phyloP scores from a whole-genome alignment of 2,888 invertebrate species.

The Andrena bicolor region DNA sequence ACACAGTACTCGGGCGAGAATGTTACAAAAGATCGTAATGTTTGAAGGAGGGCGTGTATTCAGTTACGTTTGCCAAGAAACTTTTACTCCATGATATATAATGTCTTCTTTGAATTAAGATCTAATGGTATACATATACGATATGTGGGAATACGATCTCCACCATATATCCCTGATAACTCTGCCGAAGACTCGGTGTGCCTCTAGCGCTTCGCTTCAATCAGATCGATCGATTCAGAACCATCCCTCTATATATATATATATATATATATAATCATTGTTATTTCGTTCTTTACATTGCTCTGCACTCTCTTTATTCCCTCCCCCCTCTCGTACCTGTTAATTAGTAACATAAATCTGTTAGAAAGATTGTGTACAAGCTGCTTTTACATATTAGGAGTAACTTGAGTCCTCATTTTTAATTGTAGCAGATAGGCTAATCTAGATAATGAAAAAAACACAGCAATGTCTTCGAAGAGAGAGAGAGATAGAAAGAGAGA shows the following conservation, averaged over 20 bases:
- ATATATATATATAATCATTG: constrained; percentile 10
- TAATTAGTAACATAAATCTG: constrained; percentile 65
- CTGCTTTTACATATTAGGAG: constrained; percentile 70
- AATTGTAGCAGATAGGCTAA: constrained; percentile 76
- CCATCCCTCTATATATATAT: constrained; percentile 4
- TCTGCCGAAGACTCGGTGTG: constrained; percentile 23
- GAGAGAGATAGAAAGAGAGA: no score
- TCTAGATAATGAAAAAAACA: constrained; percentile 78
- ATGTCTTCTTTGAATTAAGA: constrained; percentile 11
- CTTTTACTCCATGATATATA: constrained; percentile 45
- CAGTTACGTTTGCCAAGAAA: constrained; percentile 41
- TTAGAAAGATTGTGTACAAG: constrained; percentile 74
- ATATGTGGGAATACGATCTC: constrained; percentile 20
- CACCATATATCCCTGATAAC: constrained; percentile 25
- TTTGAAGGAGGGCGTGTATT: constrained; percentile 32
- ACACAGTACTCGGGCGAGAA: constrained; percentile 22
- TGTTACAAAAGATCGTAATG: constrained; percentile 26
- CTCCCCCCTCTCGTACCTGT: constrained; percentile 22
- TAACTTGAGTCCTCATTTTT: constrained; percentile 79
- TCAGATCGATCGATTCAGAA: constrained; percentile 32
- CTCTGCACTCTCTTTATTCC: constrained; percentile 15
- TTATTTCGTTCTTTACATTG: constrained; percentile 25
- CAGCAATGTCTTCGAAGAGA: constrained; percentile 74
- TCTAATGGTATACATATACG: constrained; percentile 9
- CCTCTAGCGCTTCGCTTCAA: constrained; percentile 29